A percentile compares a stretch with the other conserved stretches of the same genome.
Evolutionary conservation across 1,140 invertebrate genomes (phyloP).

Genomic region (Drosophila varians): DNA sequence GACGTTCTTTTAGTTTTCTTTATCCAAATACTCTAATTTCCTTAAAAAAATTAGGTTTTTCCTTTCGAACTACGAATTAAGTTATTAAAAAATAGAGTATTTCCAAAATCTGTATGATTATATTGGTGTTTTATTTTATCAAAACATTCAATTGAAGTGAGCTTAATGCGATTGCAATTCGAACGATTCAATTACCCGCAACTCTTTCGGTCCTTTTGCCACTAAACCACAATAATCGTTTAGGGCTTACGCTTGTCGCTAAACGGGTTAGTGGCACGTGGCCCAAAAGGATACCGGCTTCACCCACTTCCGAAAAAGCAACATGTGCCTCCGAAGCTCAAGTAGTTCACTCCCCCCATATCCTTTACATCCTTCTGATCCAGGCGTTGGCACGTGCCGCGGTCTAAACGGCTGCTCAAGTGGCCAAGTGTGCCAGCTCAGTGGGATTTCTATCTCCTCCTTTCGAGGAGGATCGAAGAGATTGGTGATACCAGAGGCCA

Average conservation of each 20-base stretch:
- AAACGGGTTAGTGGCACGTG: slow-evolving; percentile 73
- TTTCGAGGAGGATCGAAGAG: slow-evolving; percentile 4
- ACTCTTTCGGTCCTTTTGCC: slow-evolving; percentile 58
- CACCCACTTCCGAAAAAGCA: slow-evolving; percentile 51
- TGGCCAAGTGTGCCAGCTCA: slow-evolving; percentile 42
- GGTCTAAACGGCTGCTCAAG: slow-evolving; percentile 60
- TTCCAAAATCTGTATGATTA: neutral
- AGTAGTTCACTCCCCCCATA: slow-evolving; percentile 1
- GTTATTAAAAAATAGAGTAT: neutral
- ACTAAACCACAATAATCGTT: slow-evolving; percentile 68
- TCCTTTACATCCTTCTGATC: slow-evolving; percentile 16
- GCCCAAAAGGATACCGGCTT: slow-evolving; percentile 20
- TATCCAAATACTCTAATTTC: no score
- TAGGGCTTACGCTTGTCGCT: slow-evolving; percentile 69
- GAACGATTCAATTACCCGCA: slow-evolving; percentile 54
- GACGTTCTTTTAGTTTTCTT: no score
- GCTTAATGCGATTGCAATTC: slow-evolving; percentile 41
- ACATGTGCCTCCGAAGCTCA: slow-evolving; percentile 43
- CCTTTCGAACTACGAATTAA: neutral
- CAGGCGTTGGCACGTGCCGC: slow-evolving; percentile 41
- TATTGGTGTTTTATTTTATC: slow-evolving; percentile 17
- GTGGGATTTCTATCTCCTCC: slow-evolving; percentile 16
- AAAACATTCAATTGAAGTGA: slow-evolving; percentile 50
- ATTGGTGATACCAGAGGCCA: slow-evolving; percentile 36
- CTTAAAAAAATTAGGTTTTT: no score